Percentiles rank a stretch among this genome's conserved stretches.
phyloP scores from a whole-genome alignment of 2,113 vertebrate species.

The Osmerus mordax region DNA sequence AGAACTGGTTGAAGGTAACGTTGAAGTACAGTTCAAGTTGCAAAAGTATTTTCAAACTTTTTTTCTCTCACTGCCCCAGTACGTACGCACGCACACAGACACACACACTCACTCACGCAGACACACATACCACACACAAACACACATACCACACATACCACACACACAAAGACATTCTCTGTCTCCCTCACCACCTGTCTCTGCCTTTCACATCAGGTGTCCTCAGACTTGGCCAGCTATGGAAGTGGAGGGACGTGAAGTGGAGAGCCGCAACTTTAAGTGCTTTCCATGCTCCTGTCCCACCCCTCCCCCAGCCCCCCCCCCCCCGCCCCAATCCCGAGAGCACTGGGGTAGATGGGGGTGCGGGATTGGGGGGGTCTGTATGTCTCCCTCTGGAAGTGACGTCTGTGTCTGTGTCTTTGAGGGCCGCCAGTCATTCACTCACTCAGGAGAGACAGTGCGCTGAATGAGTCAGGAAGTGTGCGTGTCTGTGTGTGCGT shows the following conservation, averaged over 20 bases:
- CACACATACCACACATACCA: too few relatives aligned
- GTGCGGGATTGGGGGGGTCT: not conserved
- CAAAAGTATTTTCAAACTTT: too few relatives aligned
- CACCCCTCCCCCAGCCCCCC: slow-evolving; percentile 24
- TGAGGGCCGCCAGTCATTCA: slow-evolving; percentile 33
- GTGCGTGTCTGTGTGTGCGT: slow-evolving; percentile 18
- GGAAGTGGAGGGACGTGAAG: not conserved
- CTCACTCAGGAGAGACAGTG: slow-evolving; percentile 6
- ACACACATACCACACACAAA: too few relatives aligned
- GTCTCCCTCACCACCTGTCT: too few relatives aligned
- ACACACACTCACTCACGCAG: too few relatives aligned
- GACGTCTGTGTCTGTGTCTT: not conserved
- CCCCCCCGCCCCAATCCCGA: slow-evolving; percentile 19
- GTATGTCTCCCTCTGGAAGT: too few relatives aligned
- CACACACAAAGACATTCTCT: too few relatives aligned
- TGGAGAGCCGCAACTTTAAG: not conserved
- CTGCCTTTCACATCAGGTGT: too few relatives aligned
- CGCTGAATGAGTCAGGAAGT: slow-evolving; percentile 10
- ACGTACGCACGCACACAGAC: too few relatives aligned
- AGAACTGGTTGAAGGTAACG: too few relatives aligned
- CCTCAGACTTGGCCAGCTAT: not conserved
- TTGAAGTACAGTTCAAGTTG: too few relatives aligned
- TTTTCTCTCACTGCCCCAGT: too few relatives aligned
- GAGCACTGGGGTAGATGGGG: slow-evolving; percentile 27
- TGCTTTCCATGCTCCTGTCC: not conserved